Conservation (phyloP, 2,113 vertebrate genomes). For the Eidolon helvum region DNA sequence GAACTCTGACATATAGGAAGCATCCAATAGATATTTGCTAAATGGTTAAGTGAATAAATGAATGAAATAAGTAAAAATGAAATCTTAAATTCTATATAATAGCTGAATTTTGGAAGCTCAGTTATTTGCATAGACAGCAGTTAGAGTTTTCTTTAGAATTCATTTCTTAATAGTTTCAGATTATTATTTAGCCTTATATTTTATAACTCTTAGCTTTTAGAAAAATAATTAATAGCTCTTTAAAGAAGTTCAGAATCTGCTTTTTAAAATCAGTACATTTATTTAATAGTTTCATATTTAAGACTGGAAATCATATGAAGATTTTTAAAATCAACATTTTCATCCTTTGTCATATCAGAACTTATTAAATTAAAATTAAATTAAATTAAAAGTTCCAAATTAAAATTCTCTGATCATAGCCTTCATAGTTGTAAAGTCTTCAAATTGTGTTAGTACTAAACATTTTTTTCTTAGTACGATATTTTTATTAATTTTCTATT, state of each 20-base stretch:
- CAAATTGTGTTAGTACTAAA: not conserved
- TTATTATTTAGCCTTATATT: slow-evolving; percentile 12
- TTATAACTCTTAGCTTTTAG: not conserved
- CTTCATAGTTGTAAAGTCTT: slow-evolving; percentile 1
- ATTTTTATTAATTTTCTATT: not conserved
- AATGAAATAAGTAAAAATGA: slow-evolving; percentile 13
- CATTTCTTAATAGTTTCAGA: slow-evolving; percentile 20
- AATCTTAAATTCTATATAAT: slow-evolving; percentile 2
- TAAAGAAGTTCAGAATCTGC: slow-evolving; percentile 4
- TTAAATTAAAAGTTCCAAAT: not conserved
- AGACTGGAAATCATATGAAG: not conserved
- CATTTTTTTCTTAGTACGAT: not conserved
- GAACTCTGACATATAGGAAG: not conserved
- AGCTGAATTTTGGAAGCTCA: not conserved
- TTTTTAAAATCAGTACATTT: slow-evolving; percentile 5
- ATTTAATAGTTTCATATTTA: slow-evolving; percentile 40
- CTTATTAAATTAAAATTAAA: not conserved
- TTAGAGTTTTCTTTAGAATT: slow-evolving; percentile 33
- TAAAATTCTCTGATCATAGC: slow-evolving; percentile 8
- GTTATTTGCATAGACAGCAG: not conserved
- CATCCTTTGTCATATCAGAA: slow-evolving; percentile 36
- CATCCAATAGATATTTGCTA: slow-evolving; percentile 16
- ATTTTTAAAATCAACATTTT: slow-evolving; percentile 33
- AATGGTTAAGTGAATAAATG: not conserved
- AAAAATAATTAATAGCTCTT: not conserved